These are phyloP conservation scores for Pygoscelis adeliae DNA, from an alignment of 2,113 vertebrate species.

Conservation along the genomic window DNA sequence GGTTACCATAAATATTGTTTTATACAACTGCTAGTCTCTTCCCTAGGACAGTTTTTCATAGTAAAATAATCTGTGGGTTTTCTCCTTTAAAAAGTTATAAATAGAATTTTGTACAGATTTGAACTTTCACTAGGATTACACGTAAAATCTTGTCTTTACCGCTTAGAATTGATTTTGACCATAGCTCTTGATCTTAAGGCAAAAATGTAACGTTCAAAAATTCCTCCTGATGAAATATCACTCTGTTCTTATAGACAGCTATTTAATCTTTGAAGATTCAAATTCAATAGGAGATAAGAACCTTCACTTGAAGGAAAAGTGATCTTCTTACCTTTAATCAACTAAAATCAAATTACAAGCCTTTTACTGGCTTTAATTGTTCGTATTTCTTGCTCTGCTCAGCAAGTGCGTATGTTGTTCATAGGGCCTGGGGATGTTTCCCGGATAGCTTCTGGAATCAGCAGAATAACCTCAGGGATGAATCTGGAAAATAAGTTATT, in stretches of 20 bases:
- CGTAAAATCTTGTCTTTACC: neutral
- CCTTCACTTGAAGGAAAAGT: neutral
- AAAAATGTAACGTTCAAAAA: neutral
- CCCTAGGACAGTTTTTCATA: neutral
- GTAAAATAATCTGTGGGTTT: fast-evolving
- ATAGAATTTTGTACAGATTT: neutral
- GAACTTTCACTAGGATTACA: neutral
- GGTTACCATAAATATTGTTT: neutral
- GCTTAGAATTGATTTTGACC: neutral
- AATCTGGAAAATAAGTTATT: neutral
- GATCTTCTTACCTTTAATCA: neutral
- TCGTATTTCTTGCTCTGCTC: neutral
- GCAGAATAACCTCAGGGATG: neutral
- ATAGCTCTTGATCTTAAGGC: neutral
- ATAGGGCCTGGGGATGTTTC: neutral
- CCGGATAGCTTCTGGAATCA: neutral
- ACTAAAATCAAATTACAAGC: neutral
- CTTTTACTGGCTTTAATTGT: neutral
- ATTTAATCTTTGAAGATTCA: neutral
- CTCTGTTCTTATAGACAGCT: neutral
- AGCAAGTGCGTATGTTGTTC: neutral
- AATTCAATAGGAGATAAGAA: neutral
- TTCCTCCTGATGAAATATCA: neutral
- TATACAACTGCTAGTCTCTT: neutral
- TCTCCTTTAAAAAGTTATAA: neutral